Conservation (phyloP, 2,797 vertebrate species). For the Sebastes alutus region DNA sequence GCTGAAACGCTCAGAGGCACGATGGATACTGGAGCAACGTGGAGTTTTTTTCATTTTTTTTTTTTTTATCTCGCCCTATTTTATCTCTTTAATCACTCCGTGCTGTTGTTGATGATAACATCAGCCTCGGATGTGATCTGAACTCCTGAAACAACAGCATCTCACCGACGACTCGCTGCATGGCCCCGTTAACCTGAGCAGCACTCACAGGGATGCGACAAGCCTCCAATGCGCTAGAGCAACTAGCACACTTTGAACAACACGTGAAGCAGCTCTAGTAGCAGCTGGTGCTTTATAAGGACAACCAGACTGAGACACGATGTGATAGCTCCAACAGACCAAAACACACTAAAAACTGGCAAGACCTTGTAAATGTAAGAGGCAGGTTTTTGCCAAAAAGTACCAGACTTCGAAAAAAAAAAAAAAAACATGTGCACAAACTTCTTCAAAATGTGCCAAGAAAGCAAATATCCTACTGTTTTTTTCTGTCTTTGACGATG, state of each 20-base stretch:
- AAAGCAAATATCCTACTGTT: background rate
- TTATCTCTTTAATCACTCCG: background rate
- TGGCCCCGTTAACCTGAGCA: slow-evolving; percentile 39
- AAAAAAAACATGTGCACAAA: background rate
- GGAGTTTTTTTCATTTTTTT: background rate
- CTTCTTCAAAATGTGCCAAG: background rate
- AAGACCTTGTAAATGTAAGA: background rate
- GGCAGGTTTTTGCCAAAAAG: background rate
- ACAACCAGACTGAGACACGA: slow-evolving; percentile 12
- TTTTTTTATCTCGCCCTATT: background rate
- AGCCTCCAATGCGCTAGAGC: slow-evolving; percentile 48
- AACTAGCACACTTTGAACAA: slow-evolving; percentile 38
- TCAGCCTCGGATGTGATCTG: background rate
- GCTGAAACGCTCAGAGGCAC: slow-evolving; percentile 37
- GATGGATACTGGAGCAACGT: background rate
- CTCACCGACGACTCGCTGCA: slow-evolving; percentile 21
- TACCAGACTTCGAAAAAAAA: background rate
- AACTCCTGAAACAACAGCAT: slow-evolving; percentile 18
- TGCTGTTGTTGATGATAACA: background rate
- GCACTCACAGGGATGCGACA: slow-evolving; percentile 62
- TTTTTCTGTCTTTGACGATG: background rate
- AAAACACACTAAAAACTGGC: slow-evolving; percentile 4
- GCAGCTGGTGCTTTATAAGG: background rate
- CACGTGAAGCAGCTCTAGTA: slow-evolving; percentile 51
- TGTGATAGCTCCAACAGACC: background rate